Evolutionary conservation across 2,797 vertebrate genomes (phyloP).

Genomic region (Sebastes vulpes): DNA sequence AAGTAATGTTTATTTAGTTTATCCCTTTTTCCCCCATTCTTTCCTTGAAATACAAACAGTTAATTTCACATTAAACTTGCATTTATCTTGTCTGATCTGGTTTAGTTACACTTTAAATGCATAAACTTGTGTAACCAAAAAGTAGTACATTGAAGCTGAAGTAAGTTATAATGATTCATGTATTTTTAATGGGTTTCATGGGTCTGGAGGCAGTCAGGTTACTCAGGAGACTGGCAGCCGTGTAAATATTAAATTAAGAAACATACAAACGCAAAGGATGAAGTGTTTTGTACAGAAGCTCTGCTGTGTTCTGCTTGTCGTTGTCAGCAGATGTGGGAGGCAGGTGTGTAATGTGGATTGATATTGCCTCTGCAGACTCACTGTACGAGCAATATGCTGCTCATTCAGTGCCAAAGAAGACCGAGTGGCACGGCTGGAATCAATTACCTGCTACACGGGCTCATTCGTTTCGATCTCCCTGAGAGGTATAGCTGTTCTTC

Average conservation of each 20-base stretch:
- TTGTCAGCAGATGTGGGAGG: background rate
- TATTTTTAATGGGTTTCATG: background rate
- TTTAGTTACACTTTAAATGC: background rate
- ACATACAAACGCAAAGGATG: background rate
- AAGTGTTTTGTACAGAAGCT: background rate
- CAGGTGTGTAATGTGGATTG: constrained; percentile 28
- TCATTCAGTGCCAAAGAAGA: background rate
- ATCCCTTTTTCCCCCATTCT: no score
- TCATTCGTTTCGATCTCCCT: background rate
- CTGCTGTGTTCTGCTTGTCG: background rate
- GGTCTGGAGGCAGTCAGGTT: background rate
- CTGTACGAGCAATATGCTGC: background rate
- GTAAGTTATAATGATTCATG: background rate
- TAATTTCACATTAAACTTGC: background rate
- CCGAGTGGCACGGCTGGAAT: background rate
- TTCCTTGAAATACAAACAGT: background rate
- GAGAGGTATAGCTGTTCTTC: background rate
- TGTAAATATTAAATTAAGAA: background rate
- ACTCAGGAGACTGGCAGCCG: background rate
- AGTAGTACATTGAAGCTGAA: background rate
- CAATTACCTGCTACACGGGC: background rate
- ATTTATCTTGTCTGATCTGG: background rate
- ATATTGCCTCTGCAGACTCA: constrained; percentile 2
- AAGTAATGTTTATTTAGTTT: background rate
- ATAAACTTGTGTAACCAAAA: background rate